These are phyloP conservation scores for Oxyura jamaicensis DNA, from an alignment of 2,113 vertebrate species.

Conservation along the genomic window DNA sequence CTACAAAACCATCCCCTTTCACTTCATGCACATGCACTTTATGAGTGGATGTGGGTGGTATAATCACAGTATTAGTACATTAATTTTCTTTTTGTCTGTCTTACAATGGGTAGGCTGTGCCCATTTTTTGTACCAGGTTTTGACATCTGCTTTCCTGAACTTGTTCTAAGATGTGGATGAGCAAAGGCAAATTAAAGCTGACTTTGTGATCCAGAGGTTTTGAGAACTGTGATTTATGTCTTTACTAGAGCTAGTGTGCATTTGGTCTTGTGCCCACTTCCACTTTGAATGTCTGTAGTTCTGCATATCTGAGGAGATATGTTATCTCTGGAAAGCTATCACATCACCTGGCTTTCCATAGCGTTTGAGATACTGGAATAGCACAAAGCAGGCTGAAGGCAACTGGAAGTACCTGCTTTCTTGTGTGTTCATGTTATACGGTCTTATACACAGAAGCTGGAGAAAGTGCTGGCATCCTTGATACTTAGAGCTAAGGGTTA, in stretches of 20 bases:
- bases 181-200: neutral
- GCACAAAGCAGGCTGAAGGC: neutral
- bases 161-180: neutral
- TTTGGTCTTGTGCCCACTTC: neutral
- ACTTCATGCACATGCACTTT: neutral
- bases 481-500: neutral
- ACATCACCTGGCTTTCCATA: neutral
- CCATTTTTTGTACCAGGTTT: neutral
- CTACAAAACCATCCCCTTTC: neutral
- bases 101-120: neutral
- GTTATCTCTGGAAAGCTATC: neutral
- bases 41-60: neutral
- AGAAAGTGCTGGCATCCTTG: neutral
- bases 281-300: neutral
- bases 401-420: neutral
- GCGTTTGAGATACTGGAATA: neutral
- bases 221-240: neutral
- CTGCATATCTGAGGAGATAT: rapidly evolving
- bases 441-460: neutral
- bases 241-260: neutral
- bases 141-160: neutral
- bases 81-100: neutral
- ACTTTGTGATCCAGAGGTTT: neutral
- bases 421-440: neutral
- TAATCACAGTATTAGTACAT: neutral